phyloP scores from a whole-genome alignment of 2,113 vertebrate genomes.

The Aleadryas rufinucha region DNA sequence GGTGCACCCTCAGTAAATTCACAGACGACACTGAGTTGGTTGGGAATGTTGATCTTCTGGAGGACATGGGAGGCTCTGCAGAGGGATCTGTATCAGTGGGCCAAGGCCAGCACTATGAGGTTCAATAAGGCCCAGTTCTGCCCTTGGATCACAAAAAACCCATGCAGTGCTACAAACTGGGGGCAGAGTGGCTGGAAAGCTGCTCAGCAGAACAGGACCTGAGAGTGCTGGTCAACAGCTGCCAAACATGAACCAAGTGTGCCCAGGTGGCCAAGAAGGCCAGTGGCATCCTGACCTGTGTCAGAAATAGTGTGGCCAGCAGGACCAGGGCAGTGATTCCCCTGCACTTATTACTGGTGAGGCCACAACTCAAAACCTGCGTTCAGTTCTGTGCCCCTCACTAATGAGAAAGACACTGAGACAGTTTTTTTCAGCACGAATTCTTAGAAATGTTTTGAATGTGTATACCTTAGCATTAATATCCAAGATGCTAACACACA shows the following conservation, averaged over 20 bases:
- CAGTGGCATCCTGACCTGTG: too few species aligned
- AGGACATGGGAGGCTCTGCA: not conserved
- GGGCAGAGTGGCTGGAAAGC: not conserved
- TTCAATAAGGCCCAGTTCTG: not conserved
- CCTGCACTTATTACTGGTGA: not conserved
- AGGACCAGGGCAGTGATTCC: not conserved
- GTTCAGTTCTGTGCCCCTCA: not conserved
- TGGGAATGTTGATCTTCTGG: not conserved
- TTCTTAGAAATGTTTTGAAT: not conserved
- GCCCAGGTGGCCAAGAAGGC: not conserved
- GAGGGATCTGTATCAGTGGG: not conserved
- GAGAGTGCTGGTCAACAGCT: accelerated
- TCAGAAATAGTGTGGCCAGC: not conserved
- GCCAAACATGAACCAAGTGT: not conserved
- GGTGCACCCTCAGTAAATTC: not conserved
- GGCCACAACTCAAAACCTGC: not conserved
- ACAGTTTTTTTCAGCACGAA: not conserved
- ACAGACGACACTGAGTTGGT: accelerated
- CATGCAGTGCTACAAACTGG: not conserved
- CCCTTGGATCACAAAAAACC: not conserved
- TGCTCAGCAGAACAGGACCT: accelerated
- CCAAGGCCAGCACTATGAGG: accelerated
- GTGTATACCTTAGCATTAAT: not conserved
- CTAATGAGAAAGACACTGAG: not conserved
- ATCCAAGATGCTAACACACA: not conserved